Base-by-base conservation (phyloP, 23 tunicate species). In the Diplosoma virens region DNA sequence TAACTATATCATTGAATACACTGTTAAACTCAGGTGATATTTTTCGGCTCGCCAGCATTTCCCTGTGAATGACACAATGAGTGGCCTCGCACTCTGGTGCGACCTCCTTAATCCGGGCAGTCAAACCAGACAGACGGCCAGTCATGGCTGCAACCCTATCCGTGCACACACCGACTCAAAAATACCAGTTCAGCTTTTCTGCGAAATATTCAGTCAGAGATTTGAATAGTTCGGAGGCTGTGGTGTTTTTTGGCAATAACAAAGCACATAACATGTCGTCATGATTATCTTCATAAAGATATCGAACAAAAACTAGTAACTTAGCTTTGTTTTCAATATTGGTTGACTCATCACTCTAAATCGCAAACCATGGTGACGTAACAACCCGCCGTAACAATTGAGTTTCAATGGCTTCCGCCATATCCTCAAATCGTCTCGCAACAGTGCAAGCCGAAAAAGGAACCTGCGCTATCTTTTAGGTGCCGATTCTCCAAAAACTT, bases 151-250 rank as follows among this genome's bases (percentile, higher is more conserved):
- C n/a, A n/a, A n/a, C n/a, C n/a, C n/a, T n/a, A n/a, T n/a, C n/a
- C n/a, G n/a, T n/a, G n/a, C n/a, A n/a, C n/a, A n/a, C n/a, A n/a
- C n/a, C n/a, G n/a, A n/a, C n/a, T n/a, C n/a, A n/a, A n/a, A n/a
- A n/a, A n/a, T n/a, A n/a, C n/a, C n/a, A n/a, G n/a, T n/a, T n/a
- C n/a, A n/a, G n/a, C n/a, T n/a, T n/a, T n/a, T n/a, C n/a, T n/a
- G n/a, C n/a, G n/a, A n/a, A n/a, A n/a, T n/a, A n/a, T n/a, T n/a
- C n/a, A n/a, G n/a, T n/a, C n/a, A n/a, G n/a, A n/a, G n/a, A n/a
- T n/a, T n/a, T n/a, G n/a, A n/a, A n/a, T n/a, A n/a, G n/a, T n/a
- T 82, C 36, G 47, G 83, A 74, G 68, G 77, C 89, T 77, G 89
- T 84, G 45, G 89, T 78, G 71, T 65, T 84, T 77, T 47, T 84